phyloP scores from a whole-genome alignment of 2,888 invertebrate genomes.

The Embidobia sp. region DNA sequence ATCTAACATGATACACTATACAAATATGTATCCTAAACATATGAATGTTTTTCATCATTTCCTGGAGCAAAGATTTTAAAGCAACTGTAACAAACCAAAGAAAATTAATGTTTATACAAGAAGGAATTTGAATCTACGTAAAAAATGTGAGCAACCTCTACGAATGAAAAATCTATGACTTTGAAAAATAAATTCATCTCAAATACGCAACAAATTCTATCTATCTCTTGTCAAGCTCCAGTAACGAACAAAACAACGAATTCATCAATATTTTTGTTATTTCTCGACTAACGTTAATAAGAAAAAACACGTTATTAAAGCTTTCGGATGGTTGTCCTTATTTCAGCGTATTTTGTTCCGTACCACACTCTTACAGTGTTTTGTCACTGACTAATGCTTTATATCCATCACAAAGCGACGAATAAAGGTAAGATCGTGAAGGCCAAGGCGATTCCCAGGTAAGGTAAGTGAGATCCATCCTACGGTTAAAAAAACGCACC shows the following conservation, averaged over 20 bases:
- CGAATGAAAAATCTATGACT: no score
- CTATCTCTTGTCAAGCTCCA: slow-evolving; percentile 25
- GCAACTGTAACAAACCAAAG: no score
- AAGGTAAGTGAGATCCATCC: slow-evolving; percentile 55
- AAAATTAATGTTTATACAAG: no score
- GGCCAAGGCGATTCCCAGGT: slow-evolving; percentile 42
- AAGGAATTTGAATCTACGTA: no score
- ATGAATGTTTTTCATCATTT: no score
- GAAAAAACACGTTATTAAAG: slow-evolving; percentile 38
- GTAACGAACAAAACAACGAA: slow-evolving; percentile 35
- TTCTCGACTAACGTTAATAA: slow-evolving; percentile 19
- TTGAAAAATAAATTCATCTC: no score
- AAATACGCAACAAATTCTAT: slow-evolving; percentile 18
- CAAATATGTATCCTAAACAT: no score
- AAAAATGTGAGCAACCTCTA: no score
- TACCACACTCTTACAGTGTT: slow-evolving; percentile 30
- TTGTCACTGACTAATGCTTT: slow-evolving; percentile 60
- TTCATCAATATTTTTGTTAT: slow-evolving; percentile 40
- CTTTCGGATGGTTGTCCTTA: slow-evolving; percentile 38
- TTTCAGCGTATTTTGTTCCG: slow-evolving; percentile 42
- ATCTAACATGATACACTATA: no score
- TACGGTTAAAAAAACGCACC: slow-evolving; percentile 23
- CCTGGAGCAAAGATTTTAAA: no score
- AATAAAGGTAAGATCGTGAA: slow-evolving; percentile 56
- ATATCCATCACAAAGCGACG: slow-evolving; percentile 56